A percentile compares a stretch with the other conserved stretches of the same genome.
Conservation (phyloP, 1,140 invertebrate species). For the Cryptotermes secundus region DNA sequence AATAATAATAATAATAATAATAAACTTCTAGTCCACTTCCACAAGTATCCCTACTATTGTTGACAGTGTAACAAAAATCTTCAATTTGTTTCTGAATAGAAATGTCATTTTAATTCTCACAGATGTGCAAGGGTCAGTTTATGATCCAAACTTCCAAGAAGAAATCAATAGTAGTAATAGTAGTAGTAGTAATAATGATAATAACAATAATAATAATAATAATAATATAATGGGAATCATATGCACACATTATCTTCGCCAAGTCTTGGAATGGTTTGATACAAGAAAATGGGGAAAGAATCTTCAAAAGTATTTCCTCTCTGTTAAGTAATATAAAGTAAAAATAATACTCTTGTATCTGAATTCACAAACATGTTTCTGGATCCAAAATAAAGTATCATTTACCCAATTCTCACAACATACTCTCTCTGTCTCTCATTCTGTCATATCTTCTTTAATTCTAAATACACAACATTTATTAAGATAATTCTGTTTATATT, state of each 20-base stretch:
- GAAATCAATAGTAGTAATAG: background rate
- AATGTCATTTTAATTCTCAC: background rate
- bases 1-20: background rate
- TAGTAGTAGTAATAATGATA: no score
- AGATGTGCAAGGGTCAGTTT: background rate
- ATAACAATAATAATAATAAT: no score
- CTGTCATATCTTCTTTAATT: background rate
- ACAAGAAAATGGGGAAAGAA: slow-evolving; percentile 5
- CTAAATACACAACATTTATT: slow-evolving; percentile 7
- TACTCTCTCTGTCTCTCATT: background rate
- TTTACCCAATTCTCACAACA: background rate
- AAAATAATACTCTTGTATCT: background rate
- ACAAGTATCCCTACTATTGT: background rate
- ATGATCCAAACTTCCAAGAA: background rate
- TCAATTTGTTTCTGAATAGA: background rate
- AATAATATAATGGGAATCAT: background rate
- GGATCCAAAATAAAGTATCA: background rate
- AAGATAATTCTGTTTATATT: slow-evolving; percentile 13
- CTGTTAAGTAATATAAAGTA: slow-evolving; percentile 14
- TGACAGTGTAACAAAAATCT: no score
- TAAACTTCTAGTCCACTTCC: slow-evolving; percentile 1
- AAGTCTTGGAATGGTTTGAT: slow-evolving; percentile 12
- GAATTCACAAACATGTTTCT: background rate
- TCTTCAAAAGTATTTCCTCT: background rate
- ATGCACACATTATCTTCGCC: background rate